Evolutionary conservation across 2,888 invertebrate species (phyloP), one percentile per base, ranked within the genome.

Genomic region (Dioctria rufipes): DNA sequence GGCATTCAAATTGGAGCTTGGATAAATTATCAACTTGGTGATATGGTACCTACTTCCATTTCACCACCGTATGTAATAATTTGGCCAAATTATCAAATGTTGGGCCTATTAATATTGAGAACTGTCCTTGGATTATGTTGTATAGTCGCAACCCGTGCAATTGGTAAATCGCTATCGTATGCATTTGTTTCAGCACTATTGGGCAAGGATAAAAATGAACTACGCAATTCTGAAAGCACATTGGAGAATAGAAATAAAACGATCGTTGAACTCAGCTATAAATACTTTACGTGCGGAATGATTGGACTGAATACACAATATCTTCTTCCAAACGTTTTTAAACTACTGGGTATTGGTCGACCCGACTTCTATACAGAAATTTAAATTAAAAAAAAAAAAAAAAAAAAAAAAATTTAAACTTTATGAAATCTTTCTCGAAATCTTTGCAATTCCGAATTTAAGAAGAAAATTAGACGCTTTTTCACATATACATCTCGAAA

Each of bases 311-410:
- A 93, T 87, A 94, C 94, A 2, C 91, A 94, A 0, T 95, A 93
- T 87, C 88, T 94, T 67, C 91, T 95, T 83, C 97, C 97, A 1
- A 92, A 93, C 84, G 91, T 95, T 46, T 97, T 97, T 88, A 90
- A 92, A 69, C 88, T 93, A 84, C 88, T 97, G 67, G 92, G 92
- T 82, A 95, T 97, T 85, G 94, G 95, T 87, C 89, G 97, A 86
- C 94, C 94, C 0, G 94, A 95, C 1, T 96, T 95, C 90, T 96
- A 95, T 86, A 95, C 95, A 0, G 96, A 97, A 91, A 93, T 96
- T 84, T 95, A 91, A 91, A 54, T 4, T 67, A 58, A 2, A 5
- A 2, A 58, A 58, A 5, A 58, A 25, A 25, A 25, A 25, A 25
- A 25, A 25, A 25, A 25, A 2, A 2, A 25, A 25, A 25, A 25